These are phyloP conservation scores for Silurus aristotelis DNA, from an alignment of 2,797 vertebrate genomes.

Conservation along the genomic window DNA sequence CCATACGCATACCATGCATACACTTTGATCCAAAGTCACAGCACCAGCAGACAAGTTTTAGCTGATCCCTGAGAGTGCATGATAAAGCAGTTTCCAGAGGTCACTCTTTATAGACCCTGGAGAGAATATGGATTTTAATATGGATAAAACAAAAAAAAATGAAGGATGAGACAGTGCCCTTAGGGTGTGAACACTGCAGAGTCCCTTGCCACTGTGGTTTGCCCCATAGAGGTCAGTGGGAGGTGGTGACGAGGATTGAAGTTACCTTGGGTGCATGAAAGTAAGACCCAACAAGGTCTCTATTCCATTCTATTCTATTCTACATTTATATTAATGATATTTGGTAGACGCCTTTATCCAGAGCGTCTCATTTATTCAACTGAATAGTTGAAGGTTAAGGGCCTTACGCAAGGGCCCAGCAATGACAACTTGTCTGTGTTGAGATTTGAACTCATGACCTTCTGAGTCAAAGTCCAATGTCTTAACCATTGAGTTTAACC, in stretches of 20 bases:
- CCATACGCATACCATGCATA: too few species aligned
- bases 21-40: background rate
- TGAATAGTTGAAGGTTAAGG: too few species aligned
- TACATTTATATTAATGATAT: too few species aligned
- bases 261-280: constrained; percentile 99
- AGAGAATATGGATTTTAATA: background rate
- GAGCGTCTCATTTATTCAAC: too few species aligned
- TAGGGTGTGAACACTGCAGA: constrained; percentile 19
- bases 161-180: background rate
- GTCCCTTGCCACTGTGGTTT: constrained; percentile 43
- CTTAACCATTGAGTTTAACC: too few species aligned
- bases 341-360: too few species aligned
- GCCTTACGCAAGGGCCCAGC: too few species aligned
- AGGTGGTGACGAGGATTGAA: constrained; percentile 89
- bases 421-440: too few species aligned
- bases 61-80: background rate
- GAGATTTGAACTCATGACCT: too few species aligned
- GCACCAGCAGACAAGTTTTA: background rate
- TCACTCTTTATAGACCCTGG: background rate
- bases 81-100: background rate
- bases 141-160: background rate
- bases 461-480: too few species aligned
- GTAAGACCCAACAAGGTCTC: constrained; percentile 88
- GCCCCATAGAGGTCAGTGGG: constrained; percentile 83
- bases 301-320: background rate